Conservation (phyloP, 2,113 vertebrate genomes). For the Phylloscopus trochilus region DNA sequence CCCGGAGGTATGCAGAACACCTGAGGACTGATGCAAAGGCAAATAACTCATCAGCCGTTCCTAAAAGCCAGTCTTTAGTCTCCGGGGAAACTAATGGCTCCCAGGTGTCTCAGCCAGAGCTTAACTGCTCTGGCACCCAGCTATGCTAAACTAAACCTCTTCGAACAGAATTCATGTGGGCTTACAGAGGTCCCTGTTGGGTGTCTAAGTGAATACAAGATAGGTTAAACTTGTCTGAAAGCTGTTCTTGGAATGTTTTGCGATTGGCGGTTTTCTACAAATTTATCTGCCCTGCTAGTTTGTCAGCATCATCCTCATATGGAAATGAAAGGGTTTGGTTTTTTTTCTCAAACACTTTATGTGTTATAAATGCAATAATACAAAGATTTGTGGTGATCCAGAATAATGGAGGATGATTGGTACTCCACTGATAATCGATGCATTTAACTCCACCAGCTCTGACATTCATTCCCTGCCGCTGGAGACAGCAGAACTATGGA, state of each 20-base stretch:
- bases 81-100: neutral
- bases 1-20: neutral
- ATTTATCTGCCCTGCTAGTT: neutral
- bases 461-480: neutral
- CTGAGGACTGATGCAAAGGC: rapidly evolving
- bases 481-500: neutral
- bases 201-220: neutral
- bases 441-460: neutral
- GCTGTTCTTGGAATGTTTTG: neutral
- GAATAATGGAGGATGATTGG: neutral
- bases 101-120: neutral
- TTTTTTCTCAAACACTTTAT: neutral
- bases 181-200: rapidly evolving
- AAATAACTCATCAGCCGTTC: neutral
- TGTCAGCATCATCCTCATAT: neutral
- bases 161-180: rapidly evolving
- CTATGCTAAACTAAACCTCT: neutral
- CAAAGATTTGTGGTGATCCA: neutral
- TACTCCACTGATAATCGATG: neutral
- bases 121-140: neutral
- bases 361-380: neutral
- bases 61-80: neutral
- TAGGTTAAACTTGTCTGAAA: neutral
- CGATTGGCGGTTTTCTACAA: neutral
- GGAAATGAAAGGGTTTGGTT: neutral